A percentile compares a stretch with the other conserved stretches of the same genome.
Conservation (phyloP, 2,888 invertebrate genomes). For the Stenoptilia bipunctidactyla region DNA sequence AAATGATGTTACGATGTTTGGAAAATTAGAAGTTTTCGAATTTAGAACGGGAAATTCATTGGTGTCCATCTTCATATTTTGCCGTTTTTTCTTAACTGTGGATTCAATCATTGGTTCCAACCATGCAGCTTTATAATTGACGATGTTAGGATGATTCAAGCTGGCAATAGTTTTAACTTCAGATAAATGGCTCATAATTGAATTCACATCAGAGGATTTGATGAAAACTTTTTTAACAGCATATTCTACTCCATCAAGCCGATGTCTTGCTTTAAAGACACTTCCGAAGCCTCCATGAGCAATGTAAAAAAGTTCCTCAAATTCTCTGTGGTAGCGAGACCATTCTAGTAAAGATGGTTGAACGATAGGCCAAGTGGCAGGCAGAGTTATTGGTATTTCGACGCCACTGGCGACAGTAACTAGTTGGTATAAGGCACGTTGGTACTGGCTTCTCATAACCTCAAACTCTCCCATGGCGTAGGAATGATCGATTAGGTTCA, state of each 20-base stretch:
- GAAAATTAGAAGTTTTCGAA: slow-evolving; percentile 39
- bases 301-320: slow-evolving; percentile 77
- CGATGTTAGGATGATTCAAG: slow-evolving; percentile 83
- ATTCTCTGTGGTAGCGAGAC: slow-evolving; percentile 78
- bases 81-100: slow-evolving; percentile 37
- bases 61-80: slow-evolving; percentile 35
- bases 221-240: slow-evolving; percentile 84
- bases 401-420: slow-evolving; percentile 71
- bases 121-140: slow-evolving; percentile 89
- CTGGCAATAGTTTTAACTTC: slow-evolving; percentile 87
- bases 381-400: slow-evolving; percentile 59
- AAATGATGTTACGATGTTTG: slow-evolving; percentile 52
- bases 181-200: slow-evolving; percentile 75
- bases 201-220: slow-evolving; percentile 73
- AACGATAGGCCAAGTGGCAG: slow-evolving; percentile 63
- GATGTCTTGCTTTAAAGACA: slow-evolving; percentile 81
- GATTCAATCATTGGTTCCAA: slow-evolving; percentile 75
- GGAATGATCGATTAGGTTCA: slow-evolving; percentile 79
- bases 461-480: slow-evolving; percentile 79
- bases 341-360: slow-evolving; percentile 65
- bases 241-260: slow-evolving; percentile 82
- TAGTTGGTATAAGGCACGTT: slow-evolving; percentile 75
- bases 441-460: slow-evolving; percentile 76
- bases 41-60: slow-evolving; percentile 37
- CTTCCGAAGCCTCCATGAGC: slow-evolving; percentile 83